Evolutionary conservation across 2,797 vertebrate genomes (phyloP), one percentile per base, ranked within the genome.

Genomic region (Acanthopagrus latus): DNA sequence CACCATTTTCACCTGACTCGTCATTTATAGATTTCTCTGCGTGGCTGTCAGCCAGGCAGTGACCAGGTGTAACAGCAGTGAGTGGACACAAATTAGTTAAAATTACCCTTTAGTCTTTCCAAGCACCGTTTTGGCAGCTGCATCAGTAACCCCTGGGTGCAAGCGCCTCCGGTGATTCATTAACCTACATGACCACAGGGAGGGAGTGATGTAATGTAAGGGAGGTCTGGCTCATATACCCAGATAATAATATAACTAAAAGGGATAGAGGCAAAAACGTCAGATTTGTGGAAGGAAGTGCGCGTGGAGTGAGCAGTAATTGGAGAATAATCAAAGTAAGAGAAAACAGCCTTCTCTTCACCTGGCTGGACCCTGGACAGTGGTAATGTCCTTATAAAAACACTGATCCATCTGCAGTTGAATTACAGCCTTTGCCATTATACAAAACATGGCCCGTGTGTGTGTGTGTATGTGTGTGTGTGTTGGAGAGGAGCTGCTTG

Each of bases 301-400:
- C 70, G 20, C 23, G 14, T 51, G 33, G 5, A 77, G 58, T 48
- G 62, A 64, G 50, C 64, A 66, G 47, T 71, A 57, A 71, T 84
- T 21, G 52, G 44, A 54, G 27, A 68, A 67, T 69, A 85, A 89
- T 74, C 56, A 78, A 47, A 71, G 44, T 27, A 72, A 29, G 47
- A 82, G 64, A 70, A 75, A 78, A 70, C 64, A 68, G 44, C 23
- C 47, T 44, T 50, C 2, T 43, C 50, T 21, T 73, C 44, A 59
- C 72, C 64, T 64, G 54, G 33, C 65, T 66, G 59, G 23, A 72
- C 67, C 48, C 48, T 21, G 63, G 47, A 64, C 47, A 59, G 48
- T 56, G 41, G 55, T 73, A 80, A 84, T 74, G 67, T 80, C 66
- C 71, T 76, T 78, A 77, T 67, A 72, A 79, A 76, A 84, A 82